Evolutionary conservation across 2,113 vertebrate species (phyloP).

Genomic region (Antechinus stuartii): DNA sequence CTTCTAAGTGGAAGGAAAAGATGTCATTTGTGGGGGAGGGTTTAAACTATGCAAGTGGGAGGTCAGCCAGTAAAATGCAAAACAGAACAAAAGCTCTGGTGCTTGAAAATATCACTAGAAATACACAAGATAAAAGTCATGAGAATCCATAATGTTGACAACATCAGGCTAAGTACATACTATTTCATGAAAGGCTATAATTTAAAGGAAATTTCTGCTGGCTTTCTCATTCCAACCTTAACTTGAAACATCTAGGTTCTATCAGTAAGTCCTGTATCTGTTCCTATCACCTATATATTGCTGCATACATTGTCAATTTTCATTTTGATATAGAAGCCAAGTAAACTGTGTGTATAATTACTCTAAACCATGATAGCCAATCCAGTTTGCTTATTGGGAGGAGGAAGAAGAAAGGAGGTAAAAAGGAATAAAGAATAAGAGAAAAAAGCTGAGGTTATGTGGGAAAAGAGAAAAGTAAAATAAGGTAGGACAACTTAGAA

Average conservation of each 20-base stretch:
- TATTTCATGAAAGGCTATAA: neutral
- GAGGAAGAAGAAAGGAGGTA: neutral
- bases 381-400: neutral
- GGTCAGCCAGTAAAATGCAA: neutral
- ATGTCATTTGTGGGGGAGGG: neutral
- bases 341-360: neutral
- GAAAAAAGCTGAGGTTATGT: neutral
- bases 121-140: neutral
- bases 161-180: neutral
- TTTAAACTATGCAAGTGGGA: slow-evolving; percentile 7
- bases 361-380: neutral
- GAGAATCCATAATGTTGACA: neutral
- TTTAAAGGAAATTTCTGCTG: neutral
- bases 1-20: neutral
- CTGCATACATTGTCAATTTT: neutral
- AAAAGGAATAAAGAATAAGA: neutral
- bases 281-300: neutral
- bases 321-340: neutral
- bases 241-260: neutral
- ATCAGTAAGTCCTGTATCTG: neutral
- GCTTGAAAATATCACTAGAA: neutral
- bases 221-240: neutral
- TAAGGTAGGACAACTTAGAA: neutral
- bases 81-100: neutral
- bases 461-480: neutral